Evolutionary conservation across 2,888 invertebrate genomes (phyloP).

Genomic region (Nephrotoma appendiculata): DNA sequence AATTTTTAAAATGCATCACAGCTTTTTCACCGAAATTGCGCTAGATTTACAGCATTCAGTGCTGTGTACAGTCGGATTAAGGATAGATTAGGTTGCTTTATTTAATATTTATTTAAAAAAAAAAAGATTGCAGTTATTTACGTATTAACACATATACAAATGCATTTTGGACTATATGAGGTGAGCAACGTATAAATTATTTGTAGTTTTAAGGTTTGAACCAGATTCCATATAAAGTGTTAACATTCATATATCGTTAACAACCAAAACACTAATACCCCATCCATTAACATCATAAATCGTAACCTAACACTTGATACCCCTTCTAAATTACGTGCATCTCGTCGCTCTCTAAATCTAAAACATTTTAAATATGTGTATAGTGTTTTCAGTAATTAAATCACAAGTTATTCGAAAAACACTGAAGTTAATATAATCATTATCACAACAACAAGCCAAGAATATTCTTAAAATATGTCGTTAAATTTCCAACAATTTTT

Average conservation of each 20-base stretch:
- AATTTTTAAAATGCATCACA: background rate
- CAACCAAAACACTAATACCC: background rate
- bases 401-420: background rate
- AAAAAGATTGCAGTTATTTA: background rate
- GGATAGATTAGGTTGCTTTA: background rate
- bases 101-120: background rate
- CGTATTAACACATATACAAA: background rate
- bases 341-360: background rate
- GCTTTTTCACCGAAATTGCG: background rate
- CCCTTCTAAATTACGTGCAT: background rate
- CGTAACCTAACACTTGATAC: background rate
- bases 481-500: background rate
- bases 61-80: background rate
- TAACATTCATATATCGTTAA: background rate
- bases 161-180: background rate
- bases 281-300: background rate
- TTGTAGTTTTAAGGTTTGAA: no score
- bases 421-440: background rate
- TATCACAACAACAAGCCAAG: background rate
- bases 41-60: background rate
- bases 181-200: background rate
- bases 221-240: no score
- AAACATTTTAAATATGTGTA: background rate
- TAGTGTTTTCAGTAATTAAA: background rate
- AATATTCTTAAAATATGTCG: background rate